These are phyloP conservation scores for Sphaeramia orbicularis DNA, from an alignment of 2,797 vertebrate genomes.

Conservation along the genomic window DNA sequence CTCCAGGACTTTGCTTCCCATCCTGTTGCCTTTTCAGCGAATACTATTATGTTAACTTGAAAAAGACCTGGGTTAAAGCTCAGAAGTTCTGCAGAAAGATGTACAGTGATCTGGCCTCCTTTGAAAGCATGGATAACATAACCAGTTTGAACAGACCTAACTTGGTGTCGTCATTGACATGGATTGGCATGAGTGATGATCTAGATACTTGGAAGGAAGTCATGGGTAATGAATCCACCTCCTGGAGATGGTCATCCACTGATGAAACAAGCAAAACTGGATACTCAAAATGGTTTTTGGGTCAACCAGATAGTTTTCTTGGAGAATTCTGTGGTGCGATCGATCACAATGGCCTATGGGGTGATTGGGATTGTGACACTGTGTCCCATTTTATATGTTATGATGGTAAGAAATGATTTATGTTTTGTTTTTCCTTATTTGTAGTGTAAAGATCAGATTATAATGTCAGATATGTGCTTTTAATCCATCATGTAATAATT, in stretches of 20 bases:
- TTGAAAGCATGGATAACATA: constrained; percentile 9
- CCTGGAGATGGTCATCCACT: constrained; percentile 6
- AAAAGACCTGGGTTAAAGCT: background rate
- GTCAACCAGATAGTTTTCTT: background rate
- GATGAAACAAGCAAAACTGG: background rate
- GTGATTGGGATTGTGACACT: background rate
- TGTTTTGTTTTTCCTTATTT: background rate
- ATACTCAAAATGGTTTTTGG: background rate
- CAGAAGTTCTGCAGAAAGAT: constrained; percentile 43
- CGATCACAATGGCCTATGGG: background rate
- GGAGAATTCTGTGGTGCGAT: background rate
- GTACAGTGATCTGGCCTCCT: constrained; percentile 39
- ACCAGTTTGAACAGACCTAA: background rate
- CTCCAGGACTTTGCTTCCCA: too few species aligned
- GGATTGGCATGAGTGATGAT: constrained; percentile 2
- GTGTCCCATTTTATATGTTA: background rate
- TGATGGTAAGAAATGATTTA: constrained; percentile 7
- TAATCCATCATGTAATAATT: too few species aligned
- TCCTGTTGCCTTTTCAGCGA: too few species aligned
- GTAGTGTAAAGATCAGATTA: background rate
- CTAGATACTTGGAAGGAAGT: background rate
- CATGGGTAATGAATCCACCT: background rate
- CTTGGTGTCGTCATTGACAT: rapidly evolving
- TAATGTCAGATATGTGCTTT: too few species aligned
- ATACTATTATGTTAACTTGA: constrained; percentile 12